These are phyloP conservation scores for Spialia ferax DNA, from an alignment of 2,888 invertebrate genomes.

Conservation along the genomic window DNA sequence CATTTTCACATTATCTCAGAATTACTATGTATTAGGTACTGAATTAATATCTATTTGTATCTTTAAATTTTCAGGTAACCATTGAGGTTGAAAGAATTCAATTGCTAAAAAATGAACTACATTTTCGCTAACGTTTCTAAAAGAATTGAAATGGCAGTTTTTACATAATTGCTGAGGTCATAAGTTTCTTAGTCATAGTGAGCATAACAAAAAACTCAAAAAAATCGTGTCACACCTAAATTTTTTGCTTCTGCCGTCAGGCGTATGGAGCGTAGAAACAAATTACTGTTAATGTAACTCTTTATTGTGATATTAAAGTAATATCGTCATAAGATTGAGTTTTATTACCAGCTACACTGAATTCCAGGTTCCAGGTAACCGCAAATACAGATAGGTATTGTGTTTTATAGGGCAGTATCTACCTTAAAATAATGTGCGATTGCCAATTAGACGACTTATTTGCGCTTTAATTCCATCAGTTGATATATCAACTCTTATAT, in stretches of 20 bases:
- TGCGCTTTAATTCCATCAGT: too few species aligned
- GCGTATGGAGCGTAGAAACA: constrained; percentile 37
- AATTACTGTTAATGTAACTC: constrained; percentile 58
- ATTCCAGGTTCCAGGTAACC: not conserved
- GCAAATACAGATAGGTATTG: too few species aligned
- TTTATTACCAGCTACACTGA: constrained; percentile 28
- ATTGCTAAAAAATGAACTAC: not conserved
- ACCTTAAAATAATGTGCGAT: too few species aligned
- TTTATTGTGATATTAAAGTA: constrained; percentile 74
- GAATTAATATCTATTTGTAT: not conserved
- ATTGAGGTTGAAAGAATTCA: not conserved
- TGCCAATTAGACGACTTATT: too few species aligned
- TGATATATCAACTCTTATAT: too few species aligned
- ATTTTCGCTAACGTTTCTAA: not conserved
- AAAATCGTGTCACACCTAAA: constrained; percentile 27
- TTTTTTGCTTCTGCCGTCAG: not conserved
- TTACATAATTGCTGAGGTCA: not conserved
- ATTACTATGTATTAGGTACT: not conserved
- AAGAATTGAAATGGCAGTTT: not conserved
- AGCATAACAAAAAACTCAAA: not conserved
- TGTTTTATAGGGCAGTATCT: too few species aligned
- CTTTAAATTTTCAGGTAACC: constrained; percentile 5
- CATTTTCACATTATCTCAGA: not conserved
- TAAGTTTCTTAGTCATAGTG: not conserved
- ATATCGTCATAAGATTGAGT: constrained; percentile 56